These are phyloP conservation scores for Erebia palarica DNA, from an alignment of 2,888 invertebrate species.

Conservation along the genomic window DNA sequence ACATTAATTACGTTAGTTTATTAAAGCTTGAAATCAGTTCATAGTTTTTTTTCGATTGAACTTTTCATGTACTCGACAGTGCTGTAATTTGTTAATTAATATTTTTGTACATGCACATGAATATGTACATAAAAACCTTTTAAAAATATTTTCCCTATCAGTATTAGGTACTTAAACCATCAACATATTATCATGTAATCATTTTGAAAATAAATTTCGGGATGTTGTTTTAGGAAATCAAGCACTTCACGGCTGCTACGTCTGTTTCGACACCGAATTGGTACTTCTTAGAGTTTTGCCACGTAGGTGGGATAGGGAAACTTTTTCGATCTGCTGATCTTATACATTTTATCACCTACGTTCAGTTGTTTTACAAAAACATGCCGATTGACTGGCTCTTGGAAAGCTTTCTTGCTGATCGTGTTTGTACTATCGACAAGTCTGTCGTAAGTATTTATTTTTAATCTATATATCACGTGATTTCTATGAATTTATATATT, in stretches of 20 bases:
- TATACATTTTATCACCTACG: slow-evolving; percentile 93
- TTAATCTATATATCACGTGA: not conserved
- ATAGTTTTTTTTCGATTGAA: too few species aligned
- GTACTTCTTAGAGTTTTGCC: slow-evolving; percentile 96
- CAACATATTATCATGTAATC: too few species aligned
- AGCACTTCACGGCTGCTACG: slow-evolving; percentile 50
- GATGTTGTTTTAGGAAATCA: slow-evolving; percentile 58
- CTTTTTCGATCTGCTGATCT: slow-evolving; percentile 95
- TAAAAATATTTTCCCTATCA: too few species aligned
- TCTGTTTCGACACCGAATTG: slow-evolving; percentile 84
- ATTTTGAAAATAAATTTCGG: too few species aligned
- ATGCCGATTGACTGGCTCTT: slow-evolving; percentile 99
- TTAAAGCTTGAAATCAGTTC: too few species aligned
- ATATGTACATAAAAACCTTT: too few species aligned
- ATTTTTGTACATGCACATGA: too few species aligned
- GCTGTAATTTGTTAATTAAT: too few species aligned
- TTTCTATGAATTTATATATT: too few species aligned
- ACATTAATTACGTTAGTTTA: too few species aligned
- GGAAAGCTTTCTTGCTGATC: slow-evolving; percentile 93
- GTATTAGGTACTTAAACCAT: too few species aligned
- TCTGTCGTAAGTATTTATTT: slow-evolving; percentile 82
- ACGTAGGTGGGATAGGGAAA: slow-evolving; percentile 97
- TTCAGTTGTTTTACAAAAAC: slow-evolving; percentile 97
- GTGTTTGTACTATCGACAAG: slow-evolving; percentile 93
- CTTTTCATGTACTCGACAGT: too few species aligned